Base-by-base conservation (phyloP, 1,140 invertebrate species). In the Ostrea edulis region DNA sequence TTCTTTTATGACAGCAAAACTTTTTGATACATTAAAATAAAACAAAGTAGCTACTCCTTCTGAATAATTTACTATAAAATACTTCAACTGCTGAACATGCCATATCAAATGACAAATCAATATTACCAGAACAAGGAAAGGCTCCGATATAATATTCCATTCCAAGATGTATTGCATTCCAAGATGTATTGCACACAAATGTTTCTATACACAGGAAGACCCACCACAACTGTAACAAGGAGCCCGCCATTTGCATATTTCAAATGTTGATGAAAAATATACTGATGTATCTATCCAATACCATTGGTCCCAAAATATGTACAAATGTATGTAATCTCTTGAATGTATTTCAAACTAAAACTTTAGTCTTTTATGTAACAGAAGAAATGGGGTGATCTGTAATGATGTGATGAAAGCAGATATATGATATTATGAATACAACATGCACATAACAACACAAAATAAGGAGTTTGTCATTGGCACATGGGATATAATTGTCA, bases 391-490 rank as follows among this genome's bases (percentile, higher is more conserved):
- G n/a, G n/a, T 62, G 55, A n/a, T 62, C 17, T 62, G 55, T 20
- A 62, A 62, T 62, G 8, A 35, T 77, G 2, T 77, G 68, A 77
- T 29, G 3, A 35, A 77, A 77, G 29, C 25, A 77, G 29, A 77
- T 11, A 77, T 35, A 29, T 12, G n/a, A 12, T 17, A 14, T 62
- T 0, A 17, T 77, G 14, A 77, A 77, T 25, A 77, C 68, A 77
- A 77, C 68, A 77, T 71, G 65, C 65, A 25, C 12, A 71, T 25
- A 71, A 71, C 68, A 77, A 77, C 68, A 77, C 29, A 77, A 77
- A 77, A 17, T 77, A 77, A 77, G 17, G n/a, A 20, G 58, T 77
- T 8, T 14, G 29, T 44, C 68, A 77, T 77, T 77, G 68, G 68
- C 68, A 77, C 68, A 77, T 77, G 9, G 25, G 68, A 17, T 77